Conservation (phyloP, 2,888 invertebrate genomes). For the Macaria liturata region DNA sequence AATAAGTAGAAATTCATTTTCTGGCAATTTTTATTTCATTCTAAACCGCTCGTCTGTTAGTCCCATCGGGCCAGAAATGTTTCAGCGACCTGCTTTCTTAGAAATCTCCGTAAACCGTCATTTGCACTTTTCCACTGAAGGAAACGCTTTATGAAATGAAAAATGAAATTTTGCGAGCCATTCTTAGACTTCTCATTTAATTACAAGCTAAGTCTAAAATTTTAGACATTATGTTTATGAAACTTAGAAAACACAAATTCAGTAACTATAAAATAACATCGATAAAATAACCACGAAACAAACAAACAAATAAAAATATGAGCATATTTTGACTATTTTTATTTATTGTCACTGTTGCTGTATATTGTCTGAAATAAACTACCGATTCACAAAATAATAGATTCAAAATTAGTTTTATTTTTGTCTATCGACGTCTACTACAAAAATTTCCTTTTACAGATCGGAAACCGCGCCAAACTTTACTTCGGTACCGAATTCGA, state of each 20-base stretch:
- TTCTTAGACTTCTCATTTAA: constrained; percentile 35
- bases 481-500: constrained; percentile 11
- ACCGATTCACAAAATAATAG: too few species aligned
- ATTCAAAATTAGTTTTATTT: not conserved
- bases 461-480: constrained; percentile 31
- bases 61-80: constrained; percentile 47
- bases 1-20: too few species aligned
- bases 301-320: too few species aligned
- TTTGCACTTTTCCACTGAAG: constrained; percentile 71
- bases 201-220: not conserved
- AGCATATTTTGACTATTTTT: too few species aligned
- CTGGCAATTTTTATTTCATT: too few species aligned
- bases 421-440: not conserved
- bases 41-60: constrained; percentile 45
- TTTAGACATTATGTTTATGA: too few species aligned
- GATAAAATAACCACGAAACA: too few species aligned
- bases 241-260: too few species aligned
- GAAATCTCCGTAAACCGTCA: constrained; percentile 71
- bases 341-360: too few species aligned
- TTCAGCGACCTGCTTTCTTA: constrained; percentile 52
- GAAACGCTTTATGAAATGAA: constrained; percentile 69
- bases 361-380: too few species aligned
- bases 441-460: not conserved
- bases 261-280: too few species aligned
- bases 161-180: constrained; percentile 74